Conservation (phyloP, 2,113 vertebrate genomes). For the Maccullochella peelii region DNA sequence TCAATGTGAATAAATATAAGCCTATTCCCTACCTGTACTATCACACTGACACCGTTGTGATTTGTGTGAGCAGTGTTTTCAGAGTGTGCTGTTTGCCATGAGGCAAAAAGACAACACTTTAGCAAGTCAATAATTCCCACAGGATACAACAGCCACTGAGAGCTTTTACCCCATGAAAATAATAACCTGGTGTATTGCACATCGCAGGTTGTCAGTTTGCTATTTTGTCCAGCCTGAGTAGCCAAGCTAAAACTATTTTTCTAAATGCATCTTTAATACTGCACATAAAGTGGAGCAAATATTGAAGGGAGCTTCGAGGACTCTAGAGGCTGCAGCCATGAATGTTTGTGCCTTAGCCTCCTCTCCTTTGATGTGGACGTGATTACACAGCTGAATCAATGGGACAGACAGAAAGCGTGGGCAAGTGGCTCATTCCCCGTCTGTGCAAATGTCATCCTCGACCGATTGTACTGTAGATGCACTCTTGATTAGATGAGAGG, state of each 20-base stretch:
- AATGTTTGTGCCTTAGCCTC: constrained; percentile 23
- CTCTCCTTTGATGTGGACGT: constrained; percentile 35
- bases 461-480: constrained; percentile 52
- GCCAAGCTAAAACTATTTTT: neutral
- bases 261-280: constrained; percentile 11
- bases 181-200: constrained; percentile 7
- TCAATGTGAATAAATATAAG: constrained; percentile 1
- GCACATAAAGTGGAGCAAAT: constrained; percentile 31
- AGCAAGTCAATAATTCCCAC: constrained; percentile 9
- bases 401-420: constrained; percentile 45
- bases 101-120: neutral
- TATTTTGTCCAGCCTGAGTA: neutral
- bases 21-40: neutral
- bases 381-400: constrained; percentile 64
- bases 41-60: neutral
- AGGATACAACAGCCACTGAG: neutral
- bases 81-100: neutral
- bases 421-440: constrained; percentile 47
- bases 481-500: constrained; percentile 63
- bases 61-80: neutral
- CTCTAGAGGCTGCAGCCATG: constrained; percentile 10
- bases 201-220: neutral
- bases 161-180: neutral
- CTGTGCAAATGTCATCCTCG: constrained; percentile 62
- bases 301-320: constrained; percentile 29